Percentiles rank a stretch among this genome's conserved stretches.
phyloP scores from a whole-genome alignment of 2,888 invertebrate genomes.

The Liposcelis brunnea region DNA sequence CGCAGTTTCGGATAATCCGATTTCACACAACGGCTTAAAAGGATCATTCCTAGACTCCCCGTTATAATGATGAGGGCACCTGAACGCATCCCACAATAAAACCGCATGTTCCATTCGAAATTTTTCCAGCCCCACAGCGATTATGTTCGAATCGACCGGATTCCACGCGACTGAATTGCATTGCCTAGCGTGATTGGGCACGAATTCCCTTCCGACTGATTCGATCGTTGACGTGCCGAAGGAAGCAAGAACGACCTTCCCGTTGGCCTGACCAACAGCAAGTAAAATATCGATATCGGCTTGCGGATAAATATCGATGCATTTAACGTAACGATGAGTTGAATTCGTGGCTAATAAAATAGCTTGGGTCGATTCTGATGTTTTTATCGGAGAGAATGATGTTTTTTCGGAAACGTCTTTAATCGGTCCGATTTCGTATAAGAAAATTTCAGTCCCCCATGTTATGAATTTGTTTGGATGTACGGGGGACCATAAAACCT shows the following conservation, averaged over 20 bases:
- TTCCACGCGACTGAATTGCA: conserved; percentile 84
- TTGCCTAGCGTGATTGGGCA: conserved; percentile 45
- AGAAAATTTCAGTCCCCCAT: conserved; percentile 76
- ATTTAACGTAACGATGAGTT: conserved; percentile 62
- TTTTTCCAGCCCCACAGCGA: conserved; percentile 79
- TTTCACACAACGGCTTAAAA: conserved; percentile 47
- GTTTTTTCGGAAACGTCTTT: conserved; percentile 31
- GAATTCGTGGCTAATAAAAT: conserved; percentile 54
- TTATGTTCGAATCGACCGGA: conserved; percentile 56
- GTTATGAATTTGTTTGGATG: conserved; percentile 65
- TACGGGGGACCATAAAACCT: conserved; percentile 76
- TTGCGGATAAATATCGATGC: conserved; percentile 70
- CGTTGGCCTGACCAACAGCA: conserved; percentile 77
- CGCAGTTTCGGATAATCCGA: conserved; percentile 67
- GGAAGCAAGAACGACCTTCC: conserved; percentile 66
- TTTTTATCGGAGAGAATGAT: conserved; percentile 29
- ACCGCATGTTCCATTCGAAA: conserved; percentile 78
- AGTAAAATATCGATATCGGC: conserved; percentile 55
- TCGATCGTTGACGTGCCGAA: conserved; percentile 54
- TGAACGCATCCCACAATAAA: conserved; percentile 70
- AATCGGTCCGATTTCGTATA: conserved; percentile 57
- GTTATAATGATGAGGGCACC: conserved; percentile 26
- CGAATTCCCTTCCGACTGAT: conserved; percentile 30
- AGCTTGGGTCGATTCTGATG: conserved; percentile 51
- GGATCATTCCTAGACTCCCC: conserved; percentile 22